Evolutionary conservation across 2,113 vertebrate genomes (phyloP), one percentile per base, ranked within the genome.

Genomic region (Xenotilapia longispinis): DNA sequence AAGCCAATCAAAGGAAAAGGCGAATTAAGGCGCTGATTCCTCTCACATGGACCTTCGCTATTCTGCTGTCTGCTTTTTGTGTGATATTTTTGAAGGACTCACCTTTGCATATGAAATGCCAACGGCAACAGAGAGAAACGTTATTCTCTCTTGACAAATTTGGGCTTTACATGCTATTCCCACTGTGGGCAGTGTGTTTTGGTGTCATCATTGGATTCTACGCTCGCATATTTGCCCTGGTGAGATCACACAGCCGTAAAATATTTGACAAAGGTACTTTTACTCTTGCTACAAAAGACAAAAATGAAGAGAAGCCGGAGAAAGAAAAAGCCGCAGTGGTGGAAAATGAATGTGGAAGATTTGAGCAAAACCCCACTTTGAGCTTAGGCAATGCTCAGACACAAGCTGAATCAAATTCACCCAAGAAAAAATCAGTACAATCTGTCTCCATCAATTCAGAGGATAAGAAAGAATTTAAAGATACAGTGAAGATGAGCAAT

Each of bases 141-240:
- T 57, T 82, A 1, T 31, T 80, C 9, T 92, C 94, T 11, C 94
- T 95, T 28, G 96, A 96, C 91, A 95, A 93, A 2, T 96, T 96
- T 83, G 96, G 96, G 58, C 88, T 96, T 21, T 96, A 96, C 55
- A 88, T 96, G 80, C 80, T 97, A 82, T 84, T 96, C 45, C 96
- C 96, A 8, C 87, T 96, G 26, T 97, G 97, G 97, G 94, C 86
- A 3, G 81, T 70, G 11, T 97, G 95, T 75, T 95, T 96, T 40
- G 49, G 33, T 28, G 21, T 96, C 7, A 96, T 97, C 40, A 87
- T 89, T 70, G 94, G 91, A n/a, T 97, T 96, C 89, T 97, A 97
- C 9, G 58, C 91, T 6, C 75, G 93, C 14, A 97, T 97, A 81
- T 97, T 96, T 81, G 13, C 80, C 19, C 55, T 95, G 2, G 93